Evolutionary conservation across 1,140 invertebrate genomes (phyloP).

Genomic region (Drosophila carrolli): DNA sequence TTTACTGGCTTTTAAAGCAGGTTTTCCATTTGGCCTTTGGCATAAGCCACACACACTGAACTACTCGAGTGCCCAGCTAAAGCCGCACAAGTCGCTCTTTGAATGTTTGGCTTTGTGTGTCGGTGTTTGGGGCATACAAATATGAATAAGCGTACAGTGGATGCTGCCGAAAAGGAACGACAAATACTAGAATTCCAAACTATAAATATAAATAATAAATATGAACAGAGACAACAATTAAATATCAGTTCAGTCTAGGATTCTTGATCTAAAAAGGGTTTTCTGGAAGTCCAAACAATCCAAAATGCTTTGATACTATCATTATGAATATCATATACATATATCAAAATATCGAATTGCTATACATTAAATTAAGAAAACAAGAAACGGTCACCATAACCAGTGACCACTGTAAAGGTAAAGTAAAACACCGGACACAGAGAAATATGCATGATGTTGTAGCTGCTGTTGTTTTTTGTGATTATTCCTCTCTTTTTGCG

Average conservation of each 20-base stretch:
- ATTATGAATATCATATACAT: too few species aligned
- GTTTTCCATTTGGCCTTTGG: constrained; percentile 50
- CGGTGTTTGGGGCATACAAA: constrained; percentile 34
- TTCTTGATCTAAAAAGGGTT: too few species aligned
- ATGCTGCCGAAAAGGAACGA: neutral
- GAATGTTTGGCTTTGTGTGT: constrained; percentile 28
- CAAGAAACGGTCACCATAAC: neutral
- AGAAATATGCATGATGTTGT: constrained; percentile 38
- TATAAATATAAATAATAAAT: too few species aligned
- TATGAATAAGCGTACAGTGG: constrained; percentile 43
- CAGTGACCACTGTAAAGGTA: constrained; percentile 11
- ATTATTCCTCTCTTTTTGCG: constrained; percentile 41
- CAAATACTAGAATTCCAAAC: neutral
- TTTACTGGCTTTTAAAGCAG: constrained; percentile 25
- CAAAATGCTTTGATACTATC: too few species aligned
- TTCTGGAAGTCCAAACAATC: too few species aligned
- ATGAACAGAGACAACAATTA: too few species aligned
- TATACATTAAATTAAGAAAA: too few species aligned
- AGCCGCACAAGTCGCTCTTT: constrained; percentile 29
- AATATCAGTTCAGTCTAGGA: too few species aligned
- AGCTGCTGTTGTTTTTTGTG: constrained; percentile 13
- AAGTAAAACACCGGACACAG: constrained; percentile 21
- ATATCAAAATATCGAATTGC: too few species aligned
- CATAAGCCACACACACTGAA: constrained; percentile 39
- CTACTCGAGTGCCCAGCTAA: constrained; percentile 31